phyloP scores from a whole-genome alignment of 2,888 invertebrate species.

The Parapristionchus giblindavisi region DNA sequence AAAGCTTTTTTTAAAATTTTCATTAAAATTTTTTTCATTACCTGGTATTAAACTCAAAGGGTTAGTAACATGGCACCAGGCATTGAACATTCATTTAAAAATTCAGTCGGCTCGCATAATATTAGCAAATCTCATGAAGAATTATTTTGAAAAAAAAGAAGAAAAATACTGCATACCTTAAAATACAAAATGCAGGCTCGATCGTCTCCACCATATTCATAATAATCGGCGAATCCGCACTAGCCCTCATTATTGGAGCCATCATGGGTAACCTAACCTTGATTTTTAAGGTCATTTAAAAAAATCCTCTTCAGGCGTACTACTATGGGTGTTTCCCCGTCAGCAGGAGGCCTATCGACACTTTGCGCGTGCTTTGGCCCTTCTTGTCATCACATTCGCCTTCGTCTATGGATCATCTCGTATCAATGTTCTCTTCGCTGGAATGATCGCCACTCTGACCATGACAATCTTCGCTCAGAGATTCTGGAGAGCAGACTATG shows the following conservation, averaged over 20 bases:
- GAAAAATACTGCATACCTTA: no score
- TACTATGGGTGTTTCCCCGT: conserved; percentile 36
- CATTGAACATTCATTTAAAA: no score
- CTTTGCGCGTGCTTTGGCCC: conserved; percentile 22
- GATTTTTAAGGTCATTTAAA: background rate
- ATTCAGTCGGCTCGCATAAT: no score
- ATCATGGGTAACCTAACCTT: conserved; percentile 17
- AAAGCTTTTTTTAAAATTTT: no score
- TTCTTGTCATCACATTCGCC: conserved; percentile 1
- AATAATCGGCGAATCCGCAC: conserved; percentile 30
- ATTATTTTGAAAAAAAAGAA: no score
- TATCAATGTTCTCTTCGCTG: conserved; percentile 29
- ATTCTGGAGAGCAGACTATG: conserved; percentile 31
- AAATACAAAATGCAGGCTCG: background rate
- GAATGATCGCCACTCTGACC: conserved; percentile 34
- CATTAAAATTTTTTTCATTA: no score
- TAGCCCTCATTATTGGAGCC: conserved; percentile 20
- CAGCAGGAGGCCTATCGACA: conserved; percentile 28
- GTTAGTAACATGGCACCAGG: no score
- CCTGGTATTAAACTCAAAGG: no score
- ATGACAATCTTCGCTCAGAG: conserved; percentile 31
- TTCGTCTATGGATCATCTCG: conserved; percentile 27
- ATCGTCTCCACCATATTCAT: conserved; percentile 27
- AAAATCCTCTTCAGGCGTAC: background rate
- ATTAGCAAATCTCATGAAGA: no score